Evolutionary conservation across 1,140 invertebrate genomes (phyloP).

Genomic region (Drosophila elegans): DNA sequence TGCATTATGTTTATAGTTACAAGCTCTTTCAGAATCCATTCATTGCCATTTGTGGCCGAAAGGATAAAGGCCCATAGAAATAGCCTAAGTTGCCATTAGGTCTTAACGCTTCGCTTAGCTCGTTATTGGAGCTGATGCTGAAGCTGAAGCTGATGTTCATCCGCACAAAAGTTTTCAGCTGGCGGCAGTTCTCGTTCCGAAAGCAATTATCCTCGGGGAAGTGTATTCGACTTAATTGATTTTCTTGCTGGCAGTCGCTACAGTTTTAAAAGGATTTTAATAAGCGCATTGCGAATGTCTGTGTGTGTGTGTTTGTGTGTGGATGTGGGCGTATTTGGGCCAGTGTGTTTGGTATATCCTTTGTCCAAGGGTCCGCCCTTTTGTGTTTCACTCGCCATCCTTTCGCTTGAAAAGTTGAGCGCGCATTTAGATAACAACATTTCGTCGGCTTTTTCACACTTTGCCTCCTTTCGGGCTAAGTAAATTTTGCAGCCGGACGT

Average conservation of each 20-base stretch:
- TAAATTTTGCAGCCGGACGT: constrained; percentile 58
- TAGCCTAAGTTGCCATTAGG: constrained; percentile 73
- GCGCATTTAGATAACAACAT: constrained; percentile 79
- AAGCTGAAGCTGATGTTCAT: constrained; percentile 74
- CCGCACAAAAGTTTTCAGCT: constrained; percentile 70
- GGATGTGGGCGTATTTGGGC: background rate
- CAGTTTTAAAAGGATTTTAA: constrained; percentile 79
- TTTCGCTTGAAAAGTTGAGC: constrained; percentile 69
- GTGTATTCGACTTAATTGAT: constrained; percentile 83
- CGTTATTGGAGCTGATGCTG: constrained; percentile 70
- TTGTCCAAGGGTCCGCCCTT: constrained; percentile 46
- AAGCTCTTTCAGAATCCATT: background rate
- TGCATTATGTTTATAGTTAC: background rate
- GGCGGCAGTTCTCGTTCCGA: constrained; percentile 67
- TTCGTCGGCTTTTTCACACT: constrained; percentile 79
- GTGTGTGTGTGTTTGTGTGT: constrained; percentile 6
- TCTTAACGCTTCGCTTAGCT: constrained; percentile 79
- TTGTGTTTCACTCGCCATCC: constrained; percentile 51
- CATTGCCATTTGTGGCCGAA: constrained; percentile 8
- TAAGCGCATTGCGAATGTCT: constrained; percentile 67
- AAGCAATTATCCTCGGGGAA: constrained; percentile 81
- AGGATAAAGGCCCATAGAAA: constrained; percentile 34
- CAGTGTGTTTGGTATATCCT: constrained; percentile 33
- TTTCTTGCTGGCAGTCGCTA: constrained; percentile 62
- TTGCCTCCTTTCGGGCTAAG: constrained; percentile 47